phyloP scores from a whole-genome alignment of 2,888 invertebrate species.

The Dorcus hopei region DNA sequence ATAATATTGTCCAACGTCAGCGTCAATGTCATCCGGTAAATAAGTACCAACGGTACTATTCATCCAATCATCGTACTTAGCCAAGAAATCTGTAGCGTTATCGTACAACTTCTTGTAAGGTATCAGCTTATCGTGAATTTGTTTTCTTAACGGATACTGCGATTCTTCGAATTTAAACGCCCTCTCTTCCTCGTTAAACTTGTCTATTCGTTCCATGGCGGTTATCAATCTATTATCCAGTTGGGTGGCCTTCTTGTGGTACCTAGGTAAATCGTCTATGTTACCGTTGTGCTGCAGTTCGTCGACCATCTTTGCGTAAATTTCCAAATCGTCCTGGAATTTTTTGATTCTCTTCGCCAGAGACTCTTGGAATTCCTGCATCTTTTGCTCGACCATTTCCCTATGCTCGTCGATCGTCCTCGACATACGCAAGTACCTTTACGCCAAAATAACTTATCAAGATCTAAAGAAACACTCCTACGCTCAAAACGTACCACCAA shows the following conservation, averaged over 20 bases:
- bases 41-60: conserved; percentile 74
- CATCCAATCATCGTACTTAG: conserved; percentile 84
- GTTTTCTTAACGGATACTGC: conserved; percentile 81
- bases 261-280: conserved; percentile 75
- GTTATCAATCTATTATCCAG: conserved; percentile 70
- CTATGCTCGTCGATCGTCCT: conserved; percentile 80
- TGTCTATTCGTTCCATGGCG: conserved; percentile 78
- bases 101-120: conserved; percentile 89
- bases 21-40: conserved; percentile 87
- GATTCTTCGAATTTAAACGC: conserved; percentile 86
- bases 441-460: conserved; percentile 3
- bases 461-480: background rate
- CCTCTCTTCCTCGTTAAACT: conserved; percentile 87
- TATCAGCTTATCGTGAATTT: conserved; percentile 71
- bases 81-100: conserved; percentile 80
- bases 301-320: conserved; percentile 76
- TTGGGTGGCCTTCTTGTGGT: conserved; percentile 75
- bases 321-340: conserved; percentile 78
- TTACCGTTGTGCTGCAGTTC: conserved; percentile 88
- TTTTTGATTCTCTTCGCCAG: conserved; percentile 75
- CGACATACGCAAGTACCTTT: conserved; percentile 72
- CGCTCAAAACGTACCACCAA: conserved; percentile 61
- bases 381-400: conserved; percentile 75
- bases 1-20: conserved; percentile 66
- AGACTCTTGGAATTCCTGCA: conserved; percentile 79